Evolutionary conservation across 2,888 invertebrate species (phyloP), one percentile per base, ranked within the genome.

Genomic region (Galerucella calmariensis): DNA sequence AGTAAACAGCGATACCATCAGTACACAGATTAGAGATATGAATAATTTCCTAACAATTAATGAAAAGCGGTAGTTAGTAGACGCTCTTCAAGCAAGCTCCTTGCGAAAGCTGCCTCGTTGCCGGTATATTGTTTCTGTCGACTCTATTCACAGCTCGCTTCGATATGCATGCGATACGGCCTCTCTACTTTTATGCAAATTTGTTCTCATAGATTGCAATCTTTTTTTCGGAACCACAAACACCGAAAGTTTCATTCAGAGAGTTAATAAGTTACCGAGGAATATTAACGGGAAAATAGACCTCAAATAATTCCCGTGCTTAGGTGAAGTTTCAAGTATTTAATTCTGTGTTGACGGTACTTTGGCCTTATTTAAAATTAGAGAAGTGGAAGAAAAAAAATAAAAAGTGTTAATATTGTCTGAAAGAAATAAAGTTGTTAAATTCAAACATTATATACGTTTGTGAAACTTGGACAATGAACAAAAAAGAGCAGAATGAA

Each of bases 11-110:
- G 86, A 86, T 86, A 84, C 82, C 84, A 86, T 86, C 86, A 85
- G 85, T 85, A 83, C 83, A 85, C 85, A 86, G 85, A 86, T 86
- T 86, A 86, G 81, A 83, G 84, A 84, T 85, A 86, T 86, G 86
- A 86, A 86, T 86, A 86, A 86, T 86, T 86, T 85, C 83, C 79
- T 81, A 81, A 83, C 86, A 84, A 84, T 85, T 85, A 86, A 86
- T 86, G 85, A 84, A 85, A 85, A 84, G 84, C 82, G 83, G 82
- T 82, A 81, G 84, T 83, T 82, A 80, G 82, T 82, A 80, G 83
- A 84, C 84, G 85, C 85, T 82, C 83, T 84, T 82, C 84, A 84
- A 84, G 84, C 84, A 84, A 84, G 84, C 85, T 82, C 83, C 83
- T 83, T 83, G 77, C 81, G 81, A 82, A 82, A 84, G 82, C 82